Evolutionary conservation across 2,888 invertebrate species (phyloP).

Genomic region (Oxycera nigricornis): DNA sequence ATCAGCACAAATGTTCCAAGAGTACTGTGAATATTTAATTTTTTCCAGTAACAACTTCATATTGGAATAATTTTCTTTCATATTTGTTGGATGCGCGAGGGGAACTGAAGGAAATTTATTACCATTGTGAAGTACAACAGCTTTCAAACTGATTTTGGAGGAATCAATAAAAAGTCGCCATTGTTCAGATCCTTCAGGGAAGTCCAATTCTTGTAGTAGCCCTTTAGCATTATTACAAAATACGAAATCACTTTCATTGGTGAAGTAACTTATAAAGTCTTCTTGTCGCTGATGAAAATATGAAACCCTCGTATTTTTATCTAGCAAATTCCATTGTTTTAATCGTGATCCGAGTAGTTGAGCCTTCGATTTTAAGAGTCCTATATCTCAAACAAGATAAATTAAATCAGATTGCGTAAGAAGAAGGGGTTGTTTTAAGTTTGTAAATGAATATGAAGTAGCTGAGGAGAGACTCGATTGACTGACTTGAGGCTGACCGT

Average conservation of each 20-base stretch:
- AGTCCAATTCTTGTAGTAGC: conserved; percentile 22
- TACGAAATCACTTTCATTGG: conserved; percentile 20
- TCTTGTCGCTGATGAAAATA: not conserved
- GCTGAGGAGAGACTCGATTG: not conserved
- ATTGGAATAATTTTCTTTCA: conserved; percentile 14
- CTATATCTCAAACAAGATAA: not conserved
- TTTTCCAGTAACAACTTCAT: not conserved
- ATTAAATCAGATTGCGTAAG: conserved; percentile 4
- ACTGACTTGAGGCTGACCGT: not conserved
- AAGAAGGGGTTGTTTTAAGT: not conserved
- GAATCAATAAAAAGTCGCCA: conserved; percentile 24
- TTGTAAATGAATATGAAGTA: not conserved
- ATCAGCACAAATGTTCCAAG: not conserved
- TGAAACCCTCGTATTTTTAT: not conserved
- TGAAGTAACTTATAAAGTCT: not conserved
- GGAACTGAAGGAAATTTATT: conserved; percentile 29
- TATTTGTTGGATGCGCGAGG: not conserved
- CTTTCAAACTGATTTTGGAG: conserved; percentile 21
- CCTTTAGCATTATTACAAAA: conserved; percentile 28
- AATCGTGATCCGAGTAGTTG: not conserved
- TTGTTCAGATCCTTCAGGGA: not conserved
- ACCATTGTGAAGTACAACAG: not conserved
- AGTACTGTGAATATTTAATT: not conserved
- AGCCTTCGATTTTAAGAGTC: conserved; percentile 3
- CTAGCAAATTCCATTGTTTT: not conserved